Conservation (phyloP, 1,140 invertebrate species). For the Lasaia peninsularis region DNA sequence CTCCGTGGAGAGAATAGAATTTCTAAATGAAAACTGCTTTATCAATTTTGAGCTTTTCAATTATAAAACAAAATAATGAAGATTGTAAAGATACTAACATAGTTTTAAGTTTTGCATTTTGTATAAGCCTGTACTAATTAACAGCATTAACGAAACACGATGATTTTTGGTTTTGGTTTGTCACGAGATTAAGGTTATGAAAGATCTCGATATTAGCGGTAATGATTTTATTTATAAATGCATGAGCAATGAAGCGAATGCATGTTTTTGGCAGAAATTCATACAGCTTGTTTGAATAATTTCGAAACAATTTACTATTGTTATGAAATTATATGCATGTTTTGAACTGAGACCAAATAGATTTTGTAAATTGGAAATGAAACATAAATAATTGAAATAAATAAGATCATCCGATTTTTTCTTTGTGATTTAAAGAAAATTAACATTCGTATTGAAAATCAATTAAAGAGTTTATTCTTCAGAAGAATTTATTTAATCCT, state of each 20-base stretch:
- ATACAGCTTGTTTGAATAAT: not conserved
- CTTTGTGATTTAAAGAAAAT: too few species aligned
- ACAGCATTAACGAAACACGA: not conserved
- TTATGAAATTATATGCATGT: too few species aligned
- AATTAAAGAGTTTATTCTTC: too few species aligned
- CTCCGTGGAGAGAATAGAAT: not conserved
- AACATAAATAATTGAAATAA: too few species aligned
- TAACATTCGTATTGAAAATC: too few species aligned
- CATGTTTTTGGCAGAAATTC: not conserved
- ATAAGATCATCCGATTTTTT: too few species aligned
- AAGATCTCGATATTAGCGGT: not conserved
- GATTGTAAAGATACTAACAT: not conserved
- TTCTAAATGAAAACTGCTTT: conserved; percentile 1
- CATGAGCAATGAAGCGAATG: not conserved
- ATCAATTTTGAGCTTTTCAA: not conserved
- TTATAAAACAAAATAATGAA: not conserved
- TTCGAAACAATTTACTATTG: not conserved
- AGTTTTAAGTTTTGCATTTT: conserved; percentile 7
- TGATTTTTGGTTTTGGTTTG: conserved; percentile 12
- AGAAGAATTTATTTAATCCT: too few species aligned
- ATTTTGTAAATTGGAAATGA: too few species aligned
- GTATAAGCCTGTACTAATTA: conserved; percentile 3
- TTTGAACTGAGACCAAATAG: too few species aligned
- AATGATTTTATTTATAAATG: not conserved
- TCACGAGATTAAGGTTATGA: not conserved